A percentile compares a stretch with the other conserved stretches of the same genome.
phyloP scores from a whole-genome alignment of 2,888 invertebrate species.

The Dusona sp. region DNA sequence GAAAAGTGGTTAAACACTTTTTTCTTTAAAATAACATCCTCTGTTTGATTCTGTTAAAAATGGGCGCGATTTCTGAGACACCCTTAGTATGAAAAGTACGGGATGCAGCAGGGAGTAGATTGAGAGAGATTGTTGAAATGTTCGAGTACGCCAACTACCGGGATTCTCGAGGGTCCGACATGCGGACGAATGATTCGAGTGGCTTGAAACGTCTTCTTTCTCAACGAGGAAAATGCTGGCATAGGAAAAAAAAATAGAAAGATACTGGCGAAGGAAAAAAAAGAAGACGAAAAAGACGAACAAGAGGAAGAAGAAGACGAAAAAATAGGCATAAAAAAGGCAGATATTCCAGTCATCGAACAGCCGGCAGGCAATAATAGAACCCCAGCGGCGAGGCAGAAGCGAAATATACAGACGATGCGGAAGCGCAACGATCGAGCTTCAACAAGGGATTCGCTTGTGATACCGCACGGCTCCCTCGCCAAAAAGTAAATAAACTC shows the following conservation, averaged over 20 bases:
- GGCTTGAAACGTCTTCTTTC: constrained; percentile 8
- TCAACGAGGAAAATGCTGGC: constrained; percentile 21
- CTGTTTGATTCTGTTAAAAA: neutral
- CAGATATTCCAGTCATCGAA: constrained; percentile 61
- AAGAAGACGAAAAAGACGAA: constrained; percentile 14
- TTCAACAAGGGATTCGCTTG: constrained; percentile 61
- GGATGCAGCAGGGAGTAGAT: neutral
- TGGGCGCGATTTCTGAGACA: neutral
- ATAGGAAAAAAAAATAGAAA: constrained; percentile 2
- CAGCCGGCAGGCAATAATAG: constrained; percentile 64
- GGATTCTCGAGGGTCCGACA: constrained; percentile 22
- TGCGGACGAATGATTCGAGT: constrained; percentile 37
- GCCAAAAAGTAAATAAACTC: constrained; percentile 56
- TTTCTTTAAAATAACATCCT: neutral
- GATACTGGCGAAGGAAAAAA: constrained; percentile 5
- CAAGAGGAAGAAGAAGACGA: neutral
- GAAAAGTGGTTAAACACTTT: neutral
- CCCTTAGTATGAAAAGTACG: neutral
- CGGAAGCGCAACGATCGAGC: constrained; percentile 36
- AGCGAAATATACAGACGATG: constrained; percentile 31
- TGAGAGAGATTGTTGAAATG: constrained; percentile 20
- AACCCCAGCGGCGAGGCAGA: constrained; percentile 37
- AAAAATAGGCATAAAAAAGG: constrained; percentile 23
- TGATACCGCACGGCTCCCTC: constrained; percentile 47
- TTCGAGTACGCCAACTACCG: constrained; percentile 19